Conservation (phyloP, 2,797 vertebrate species). For the Anguilla megastoma region DNA sequence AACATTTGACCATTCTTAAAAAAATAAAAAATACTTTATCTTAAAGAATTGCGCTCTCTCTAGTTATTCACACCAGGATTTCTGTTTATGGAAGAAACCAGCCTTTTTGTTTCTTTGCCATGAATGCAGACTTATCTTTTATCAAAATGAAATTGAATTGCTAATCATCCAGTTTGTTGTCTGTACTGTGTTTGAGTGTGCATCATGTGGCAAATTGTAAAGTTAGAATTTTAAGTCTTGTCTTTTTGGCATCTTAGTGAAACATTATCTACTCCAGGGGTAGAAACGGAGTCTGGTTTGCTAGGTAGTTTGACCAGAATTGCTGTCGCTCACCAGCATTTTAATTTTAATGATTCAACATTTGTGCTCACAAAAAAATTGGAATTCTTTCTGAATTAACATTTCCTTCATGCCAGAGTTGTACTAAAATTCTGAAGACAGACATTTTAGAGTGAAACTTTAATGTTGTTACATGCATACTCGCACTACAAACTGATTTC, state of each 20-base stretch:
- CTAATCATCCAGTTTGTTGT: neutral
- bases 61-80: neutral
- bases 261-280: neutral
- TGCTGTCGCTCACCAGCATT: neutral
- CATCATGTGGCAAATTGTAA: neutral
- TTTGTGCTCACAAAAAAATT: too few species aligned
- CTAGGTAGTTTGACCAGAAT: neutral
- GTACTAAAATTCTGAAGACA: too few species aligned
- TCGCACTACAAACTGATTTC: too few species aligned
- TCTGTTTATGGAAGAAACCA: neutral
- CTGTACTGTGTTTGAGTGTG: neutral
- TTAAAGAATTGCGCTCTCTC: neutral
- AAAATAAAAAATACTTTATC: neutral
- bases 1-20: too few species aligned
- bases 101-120: neutral
- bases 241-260: neutral
- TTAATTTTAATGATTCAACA: too few species aligned
- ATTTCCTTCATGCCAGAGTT: too few species aligned
- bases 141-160: neutral
- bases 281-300: neutral
- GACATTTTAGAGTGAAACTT: too few species aligned
- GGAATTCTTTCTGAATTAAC: too few species aligned
- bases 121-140: neutral
- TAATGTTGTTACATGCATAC: too few species aligned
- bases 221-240: neutral